These are phyloP conservation scores for Xestia c-nigrum DNA, from an alignment of 2,888 invertebrate genomes.

Conservation along the genomic window DNA sequence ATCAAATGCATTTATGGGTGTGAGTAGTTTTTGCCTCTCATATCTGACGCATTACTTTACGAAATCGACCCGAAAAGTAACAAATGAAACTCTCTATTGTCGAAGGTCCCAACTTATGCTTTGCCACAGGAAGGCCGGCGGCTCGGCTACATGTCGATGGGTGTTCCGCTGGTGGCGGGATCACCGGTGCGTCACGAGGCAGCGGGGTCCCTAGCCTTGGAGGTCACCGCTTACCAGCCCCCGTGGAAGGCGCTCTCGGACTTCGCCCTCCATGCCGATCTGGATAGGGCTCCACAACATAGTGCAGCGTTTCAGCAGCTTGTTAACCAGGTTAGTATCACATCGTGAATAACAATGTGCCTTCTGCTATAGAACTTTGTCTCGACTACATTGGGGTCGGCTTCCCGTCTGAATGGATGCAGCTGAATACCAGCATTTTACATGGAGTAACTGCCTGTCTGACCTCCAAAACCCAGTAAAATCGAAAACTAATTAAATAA, in stretches of 20 bases:
- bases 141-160: slow-evolving; percentile 98
- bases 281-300: slow-evolving; percentile 96
- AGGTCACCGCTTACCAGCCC: slow-evolving; percentile 97
- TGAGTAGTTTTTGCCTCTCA: not conserved
- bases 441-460: not conserved
- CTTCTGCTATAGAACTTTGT: not conserved
- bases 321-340: slow-evolving; percentile 94
- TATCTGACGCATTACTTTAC: not conserved
- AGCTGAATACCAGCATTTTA: not conserved
- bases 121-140: slow-evolving; percentile 96
- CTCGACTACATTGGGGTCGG: not conserved
- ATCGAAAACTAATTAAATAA: not conserved
- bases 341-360: not conserved
- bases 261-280: slow-evolving; percentile 98
- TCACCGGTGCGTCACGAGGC: slow-evolving; percentile 98
- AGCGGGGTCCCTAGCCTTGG: slow-evolving; percentile 96
- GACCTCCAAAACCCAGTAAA: not conserved
- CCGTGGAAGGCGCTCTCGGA: slow-evolving; percentile 99
- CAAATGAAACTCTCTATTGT: slow-evolving; percentile 55
- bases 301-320: slow-evolving; percentile 98
- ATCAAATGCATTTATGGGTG: not conserved
- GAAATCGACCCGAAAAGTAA: slow-evolving; percentile 20
- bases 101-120: slow-evolving; percentile 64
- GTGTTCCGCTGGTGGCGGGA: slow-evolving; percentile 99
- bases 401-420: not conserved